These are phyloP conservation scores for Sebastes paucispinis DNA, from an alignment of 2,797 vertebrate genomes.

Conservation along the genomic window DNA sequence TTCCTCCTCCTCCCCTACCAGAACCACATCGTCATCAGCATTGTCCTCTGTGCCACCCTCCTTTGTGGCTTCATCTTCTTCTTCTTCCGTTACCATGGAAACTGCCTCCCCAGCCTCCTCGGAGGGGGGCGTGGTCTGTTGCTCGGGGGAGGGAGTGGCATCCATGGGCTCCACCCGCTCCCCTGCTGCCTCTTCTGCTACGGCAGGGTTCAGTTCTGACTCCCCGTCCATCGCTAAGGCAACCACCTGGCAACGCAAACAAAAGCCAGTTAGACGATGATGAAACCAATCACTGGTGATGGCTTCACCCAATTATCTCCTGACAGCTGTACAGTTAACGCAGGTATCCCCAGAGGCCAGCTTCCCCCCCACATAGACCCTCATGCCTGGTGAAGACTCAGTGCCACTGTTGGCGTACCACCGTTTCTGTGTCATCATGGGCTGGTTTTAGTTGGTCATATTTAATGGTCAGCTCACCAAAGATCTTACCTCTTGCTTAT, in stretches of 20 bases:
- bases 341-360: conserved; percentile 48
- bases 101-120: conserved; percentile 84
- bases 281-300: background rate
- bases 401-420: background rate
- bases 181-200: conserved; percentile 79
- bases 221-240: conserved; percentile 90
- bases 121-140: conserved; percentile 77
- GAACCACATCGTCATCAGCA: conserved; percentile 95
- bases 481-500: background rate
- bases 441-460: background rate
- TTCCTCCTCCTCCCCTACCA: conserved; percentile 83
- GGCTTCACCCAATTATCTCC: background rate
- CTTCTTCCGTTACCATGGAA: conserved; percentile 78
- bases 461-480: background rate
- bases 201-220: conserved; percentile 82
- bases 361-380: background rate
- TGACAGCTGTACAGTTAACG: conserved; percentile 59
- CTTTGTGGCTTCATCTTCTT: conserved; percentile 59
- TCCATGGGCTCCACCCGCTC: conserved; percentile 86
- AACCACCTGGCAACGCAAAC: conserved; percentile 80
- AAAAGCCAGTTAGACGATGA: conserved; percentile 24
- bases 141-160: conserved; percentile 86
- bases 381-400: background rate
- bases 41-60: conserved; percentile 83
- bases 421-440: background rate